A percentile compares a stretch with the other conserved stretches of the same genome.
Conservation (phyloP, 2,797 vertebrate genomes). For the Poecilia velifera region DNA sequence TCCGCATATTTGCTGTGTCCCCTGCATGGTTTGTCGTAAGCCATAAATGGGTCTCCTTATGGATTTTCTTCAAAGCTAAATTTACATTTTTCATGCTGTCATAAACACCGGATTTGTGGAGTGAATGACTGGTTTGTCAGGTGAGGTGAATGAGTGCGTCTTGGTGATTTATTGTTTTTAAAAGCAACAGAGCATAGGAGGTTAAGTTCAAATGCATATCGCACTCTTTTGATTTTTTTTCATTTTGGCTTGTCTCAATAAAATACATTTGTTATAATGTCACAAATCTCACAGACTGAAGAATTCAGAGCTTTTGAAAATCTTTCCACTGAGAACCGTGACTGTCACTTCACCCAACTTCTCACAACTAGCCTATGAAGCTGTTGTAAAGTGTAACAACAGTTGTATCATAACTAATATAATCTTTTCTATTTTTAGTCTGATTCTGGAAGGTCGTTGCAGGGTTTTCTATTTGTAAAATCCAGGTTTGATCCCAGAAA, state of each 20-base stretch:
- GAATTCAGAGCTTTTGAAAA: not conserved
- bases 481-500: not conserved
- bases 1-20: not conserved
- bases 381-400: not conserved
- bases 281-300: not conserved
- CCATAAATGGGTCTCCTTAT: not conserved
- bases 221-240: not conserved
- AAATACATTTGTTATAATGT: not conserved
- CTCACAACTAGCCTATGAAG: constrained; percentile 10
- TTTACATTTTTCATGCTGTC: not conserved
- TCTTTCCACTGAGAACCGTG: constrained; percentile 1
- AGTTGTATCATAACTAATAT: not conserved
- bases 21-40: not conserved
- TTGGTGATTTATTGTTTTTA: not conserved
- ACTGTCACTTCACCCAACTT: constrained; percentile 5
- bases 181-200: not conserved
- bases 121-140: not conserved
- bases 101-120: not conserved
- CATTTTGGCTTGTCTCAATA: not conserved
- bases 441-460: not conserved
- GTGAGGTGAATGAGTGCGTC: not conserved
- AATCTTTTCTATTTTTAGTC: not conserved
- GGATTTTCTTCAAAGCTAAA: not conserved
- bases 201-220: not conserved
- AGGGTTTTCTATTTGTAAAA: not conserved